These are phyloP conservation scores for Dynastes hyllus DNA, from an alignment of 2,888 invertebrate genomes.

Conservation along the genomic window DNA sequence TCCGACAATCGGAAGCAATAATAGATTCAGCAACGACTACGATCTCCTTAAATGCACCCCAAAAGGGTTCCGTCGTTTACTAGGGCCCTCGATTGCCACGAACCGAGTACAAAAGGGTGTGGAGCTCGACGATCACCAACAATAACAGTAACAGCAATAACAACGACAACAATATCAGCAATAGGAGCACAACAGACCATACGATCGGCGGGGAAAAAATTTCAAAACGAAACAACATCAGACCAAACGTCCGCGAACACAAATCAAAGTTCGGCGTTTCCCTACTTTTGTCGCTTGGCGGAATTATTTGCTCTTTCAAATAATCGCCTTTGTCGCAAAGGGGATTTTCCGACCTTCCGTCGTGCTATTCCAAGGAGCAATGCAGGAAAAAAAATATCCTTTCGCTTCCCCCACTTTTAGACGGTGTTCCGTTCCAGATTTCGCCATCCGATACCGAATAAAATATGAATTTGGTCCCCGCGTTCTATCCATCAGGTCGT, in stretches of 20 bases:
- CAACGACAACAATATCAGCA: conserved; percentile 4
- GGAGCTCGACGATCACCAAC: not conserved
- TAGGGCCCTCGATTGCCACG: not conserved
- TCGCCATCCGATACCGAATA: conserved; percentile 2
- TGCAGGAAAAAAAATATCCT: conserved; percentile 14
- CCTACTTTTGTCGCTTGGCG: conserved; percentile 35
- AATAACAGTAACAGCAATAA: not conserved
- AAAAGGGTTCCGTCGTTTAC: not conserved
- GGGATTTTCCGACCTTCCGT: not conserved
- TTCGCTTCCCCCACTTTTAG: not conserved
- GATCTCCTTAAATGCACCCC: conserved; percentile 22
- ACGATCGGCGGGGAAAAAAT: conserved; percentile 14
- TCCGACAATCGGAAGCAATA: conserved; percentile 31
- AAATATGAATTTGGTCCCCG: conserved; percentile 8
- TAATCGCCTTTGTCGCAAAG: conserved; percentile 36
- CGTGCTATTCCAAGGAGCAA: not conserved
- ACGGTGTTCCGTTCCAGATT: not conserved
- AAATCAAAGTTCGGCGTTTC: conserved; percentile 32
- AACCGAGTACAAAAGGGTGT: not conserved
- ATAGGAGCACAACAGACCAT: conserved; percentile 2
- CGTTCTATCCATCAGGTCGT: not conserved
- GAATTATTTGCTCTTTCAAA: conserved; percentile 31
- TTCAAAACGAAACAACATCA: conserved; percentile 17
- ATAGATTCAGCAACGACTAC: conserved; percentile 8
- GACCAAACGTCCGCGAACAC: conserved; percentile 31